Base-by-base conservation (phyloP, 2,888 invertebrate species). In the Drosophila kokeensis region DNA sequence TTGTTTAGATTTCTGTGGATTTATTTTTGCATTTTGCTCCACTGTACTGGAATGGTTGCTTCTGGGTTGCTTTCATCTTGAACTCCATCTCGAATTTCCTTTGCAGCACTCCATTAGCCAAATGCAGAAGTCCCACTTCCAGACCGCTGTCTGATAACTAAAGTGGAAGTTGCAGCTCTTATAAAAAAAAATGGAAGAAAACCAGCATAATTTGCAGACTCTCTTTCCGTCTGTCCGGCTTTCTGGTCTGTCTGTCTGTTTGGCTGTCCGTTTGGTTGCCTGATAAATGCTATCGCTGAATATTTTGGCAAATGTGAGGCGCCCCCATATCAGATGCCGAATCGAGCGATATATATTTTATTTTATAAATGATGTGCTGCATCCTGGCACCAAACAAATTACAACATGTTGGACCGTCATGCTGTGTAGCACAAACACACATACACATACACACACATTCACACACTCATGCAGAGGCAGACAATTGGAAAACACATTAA, bases 401-500 rank as follows among this genome's bases (percentile, higher is more conserved):
- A 90, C 87, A 80, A 73, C 81, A 85, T 87, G 73, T 89, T 84
- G 72, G 67, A 67, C 68, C 69, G 70, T 73, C 79, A 76, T 74
- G 74, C 79, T 77, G 69, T 59, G 70, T 42, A 61, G 59, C 76
- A 71, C 69, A 45, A 38, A 4, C 36, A 74, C 32, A 66, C 48
- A 54, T 49, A 76, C 52, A 57, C 29, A 66, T 29, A 62, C 54
- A 65, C 49, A 62, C 58, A 65, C 42, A 30, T 54, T 67, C 49
- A 30, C 40, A 67, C 45, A 63, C 52, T 59, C 27, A 49, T 42
- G 72, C 24, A 63, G 29, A 49, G 32, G 45, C 63, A 88, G 65
- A 82, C 85, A 87, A 82, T 85, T 86, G 89, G 84, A 89, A 88
- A 90, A 88, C 70, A 87, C 87, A 88, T 88, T 88, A 88, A 68